Evolutionary conservation across 2,797 vertebrate genomes (phyloP), one percentile per base, ranked within the genome.

Genomic region (Macropus fuliginosus): DNA sequence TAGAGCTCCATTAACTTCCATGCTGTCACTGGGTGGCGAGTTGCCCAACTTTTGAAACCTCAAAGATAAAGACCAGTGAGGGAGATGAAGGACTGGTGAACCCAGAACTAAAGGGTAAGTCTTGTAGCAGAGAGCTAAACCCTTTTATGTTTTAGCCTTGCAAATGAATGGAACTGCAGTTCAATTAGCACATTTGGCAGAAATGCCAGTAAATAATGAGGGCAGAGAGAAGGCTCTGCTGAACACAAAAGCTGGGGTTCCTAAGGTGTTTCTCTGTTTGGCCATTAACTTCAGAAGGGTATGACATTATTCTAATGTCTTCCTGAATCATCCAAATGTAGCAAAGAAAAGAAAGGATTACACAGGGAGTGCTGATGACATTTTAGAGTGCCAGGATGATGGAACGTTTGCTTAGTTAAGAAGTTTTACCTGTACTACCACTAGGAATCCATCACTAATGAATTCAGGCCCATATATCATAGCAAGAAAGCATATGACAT

Each of bases 1-100:
- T 8, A 93, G 94, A 97, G 95, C 52, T 97, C 94, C 94, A 94
- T 98, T 98, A 98, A 98, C 97, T 97, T 98, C 98, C 95, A 93
- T 98, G n/a, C 92, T 91, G 89, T 90, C 95, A 0, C 14, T 92
- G n/a, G 27, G 50, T 97, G 97, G 97, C 95, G 40, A 66, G 24
- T 16, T 94, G 94, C 95, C 97, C 95, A 91, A 93, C 55, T 96
- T 92, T 55, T 89, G 27, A 74, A 92, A 55, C 46, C 31, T 52
- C 46, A 50, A 91, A 56, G 87, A n/a, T 14, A 92, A 74, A 57
- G 27, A 55, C 4, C 95, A 46, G 93, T 56, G 54, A 93, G 50
- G 24, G 81, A 21, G 14, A 55, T 14, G 5, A 54, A 55, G 31
- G 27, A 55, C 29, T 11, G 46, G 8, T 16, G 52, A 91, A 57